Conservation (phyloP, 2,888 invertebrate genomes). For the Tipula confusa region DNA sequence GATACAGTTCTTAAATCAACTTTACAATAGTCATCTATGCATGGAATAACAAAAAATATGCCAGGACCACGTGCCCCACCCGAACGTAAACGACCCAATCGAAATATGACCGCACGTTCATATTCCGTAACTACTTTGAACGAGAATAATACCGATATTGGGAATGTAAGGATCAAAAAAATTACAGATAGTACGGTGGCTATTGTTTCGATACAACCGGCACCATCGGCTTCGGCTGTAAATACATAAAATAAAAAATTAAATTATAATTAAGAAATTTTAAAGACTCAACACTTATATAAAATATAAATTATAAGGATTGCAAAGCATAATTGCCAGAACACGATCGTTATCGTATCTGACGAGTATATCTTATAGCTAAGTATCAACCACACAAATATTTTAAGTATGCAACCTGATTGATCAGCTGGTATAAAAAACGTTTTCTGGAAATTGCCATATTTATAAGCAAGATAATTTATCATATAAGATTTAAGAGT, state of each 20-base stretch:
- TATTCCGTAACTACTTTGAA: conserved; percentile 87
- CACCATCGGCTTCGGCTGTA: conserved; percentile 62
- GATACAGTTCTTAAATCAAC: conserved; percentile 91
- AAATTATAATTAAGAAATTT: neutral
- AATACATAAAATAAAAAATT: conserved; percentile 35
- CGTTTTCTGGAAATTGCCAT: no score
- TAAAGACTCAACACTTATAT: no score
- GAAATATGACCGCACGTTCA: conserved; percentile 83
- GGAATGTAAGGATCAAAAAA: conserved; percentile 70
- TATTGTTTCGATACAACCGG: conserved; percentile 67
- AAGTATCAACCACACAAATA: no score
- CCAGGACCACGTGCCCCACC: conserved; percentile 83
- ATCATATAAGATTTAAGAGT: no score
- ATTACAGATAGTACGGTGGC: conserved; percentile 69
- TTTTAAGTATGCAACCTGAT: no score
- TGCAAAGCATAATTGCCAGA: no score
- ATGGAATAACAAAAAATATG: conserved; percentile 90
- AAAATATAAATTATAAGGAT: no score
- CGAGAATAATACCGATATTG: conserved; percentile 77
- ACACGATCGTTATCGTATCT: no score
- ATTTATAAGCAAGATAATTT: no score
- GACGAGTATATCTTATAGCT: no score
- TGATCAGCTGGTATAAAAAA: no score
- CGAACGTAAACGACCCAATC: conserved; percentile 70
- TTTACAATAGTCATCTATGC: conserved; percentile 87